Evolutionary conservation across 1,140 invertebrate genomes (phyloP).

Genomic region (Paracyclopina nana): DNA sequence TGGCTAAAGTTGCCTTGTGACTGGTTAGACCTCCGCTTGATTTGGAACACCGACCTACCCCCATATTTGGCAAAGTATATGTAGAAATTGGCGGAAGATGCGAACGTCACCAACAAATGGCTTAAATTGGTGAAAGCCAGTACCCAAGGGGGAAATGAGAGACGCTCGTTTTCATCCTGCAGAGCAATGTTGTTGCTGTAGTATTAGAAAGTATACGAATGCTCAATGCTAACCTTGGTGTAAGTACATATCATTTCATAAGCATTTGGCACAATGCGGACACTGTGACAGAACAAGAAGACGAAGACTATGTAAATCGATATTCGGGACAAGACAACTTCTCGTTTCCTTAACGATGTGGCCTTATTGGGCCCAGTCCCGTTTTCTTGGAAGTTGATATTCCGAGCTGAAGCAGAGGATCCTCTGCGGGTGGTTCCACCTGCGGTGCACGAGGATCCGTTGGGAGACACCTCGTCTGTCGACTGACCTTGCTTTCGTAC

Average conservation of each 20-base stretch:
- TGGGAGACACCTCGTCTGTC: no score
- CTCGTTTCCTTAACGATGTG: neutral
- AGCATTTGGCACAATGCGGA: constrained; percentile 5
- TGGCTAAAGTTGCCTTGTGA: neutral
- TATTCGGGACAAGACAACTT: constrained; percentile 1
- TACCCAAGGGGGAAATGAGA: neutral
- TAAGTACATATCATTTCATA: constrained; percentile 11
- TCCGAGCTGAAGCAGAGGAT: no score
- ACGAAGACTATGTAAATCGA: constrained; percentile 14
- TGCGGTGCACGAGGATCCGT: no score
- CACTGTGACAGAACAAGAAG: constrained; percentile 11
- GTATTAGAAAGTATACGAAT: no score
- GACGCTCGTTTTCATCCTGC: neutral
- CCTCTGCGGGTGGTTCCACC: no score
- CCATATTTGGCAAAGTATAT: constrained; percentile 1
- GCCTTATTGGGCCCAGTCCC: neutral
- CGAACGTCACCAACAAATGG: neutral
- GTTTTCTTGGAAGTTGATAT: no score
- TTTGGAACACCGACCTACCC: neutral
- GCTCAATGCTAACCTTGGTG: constrained; percentile 1
- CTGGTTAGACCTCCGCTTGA: neutral
- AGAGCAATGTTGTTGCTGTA: no score
- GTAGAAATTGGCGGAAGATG: neutral
- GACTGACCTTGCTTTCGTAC: no score
- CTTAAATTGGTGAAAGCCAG: neutral